These are phyloP conservation scores for Sinella curviseta DNA, from an alignment of 1,140 invertebrate species.

Conservation along the genomic window DNA sequence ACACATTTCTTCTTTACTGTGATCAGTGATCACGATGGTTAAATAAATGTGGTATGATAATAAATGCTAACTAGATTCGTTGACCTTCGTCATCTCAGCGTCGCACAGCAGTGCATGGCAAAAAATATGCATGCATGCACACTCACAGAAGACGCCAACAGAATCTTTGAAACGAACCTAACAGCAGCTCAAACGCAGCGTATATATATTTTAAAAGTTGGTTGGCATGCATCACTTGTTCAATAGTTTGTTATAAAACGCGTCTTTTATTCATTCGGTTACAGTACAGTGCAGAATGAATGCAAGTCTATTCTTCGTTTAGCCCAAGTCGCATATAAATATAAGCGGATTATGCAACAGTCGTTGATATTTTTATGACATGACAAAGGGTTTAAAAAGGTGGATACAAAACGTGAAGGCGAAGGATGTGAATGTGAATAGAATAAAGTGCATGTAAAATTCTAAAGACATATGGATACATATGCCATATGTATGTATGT, in stretches of 20 bases:
- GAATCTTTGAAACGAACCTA: too few relatives aligned
- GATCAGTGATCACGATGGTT: too few relatives aligned
- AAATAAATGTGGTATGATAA: not conserved
- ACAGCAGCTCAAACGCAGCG: not conserved
- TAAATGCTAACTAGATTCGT: not conserved
- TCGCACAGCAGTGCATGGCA: not conserved
- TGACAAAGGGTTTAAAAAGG: not conserved
- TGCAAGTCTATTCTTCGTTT: too few relatives aligned
- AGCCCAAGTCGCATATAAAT: not conserved
- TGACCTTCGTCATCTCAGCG: constrained; percentile 20
- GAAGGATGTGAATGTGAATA: not conserved
- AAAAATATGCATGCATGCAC: not conserved
- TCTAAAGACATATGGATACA: too few relatives aligned
- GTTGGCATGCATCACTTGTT: too few relatives aligned
- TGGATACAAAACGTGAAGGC: not conserved
- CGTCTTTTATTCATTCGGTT: too few relatives aligned
- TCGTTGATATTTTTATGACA: not conserved
- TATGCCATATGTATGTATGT: too few relatives aligned
- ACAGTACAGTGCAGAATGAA: too few relatives aligned
- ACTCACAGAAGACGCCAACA: too few relatives aligned
- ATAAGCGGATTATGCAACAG: not conserved
- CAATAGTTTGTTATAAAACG: too few relatives aligned
- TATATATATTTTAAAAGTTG: too few relatives aligned
- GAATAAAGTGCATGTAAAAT: not conserved
- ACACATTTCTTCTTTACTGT: too few relatives aligned